These are phyloP conservation scores for Ypsolopha sequella DNA, from an alignment of 2,888 invertebrate genomes.

Conservation along the genomic window DNA sequence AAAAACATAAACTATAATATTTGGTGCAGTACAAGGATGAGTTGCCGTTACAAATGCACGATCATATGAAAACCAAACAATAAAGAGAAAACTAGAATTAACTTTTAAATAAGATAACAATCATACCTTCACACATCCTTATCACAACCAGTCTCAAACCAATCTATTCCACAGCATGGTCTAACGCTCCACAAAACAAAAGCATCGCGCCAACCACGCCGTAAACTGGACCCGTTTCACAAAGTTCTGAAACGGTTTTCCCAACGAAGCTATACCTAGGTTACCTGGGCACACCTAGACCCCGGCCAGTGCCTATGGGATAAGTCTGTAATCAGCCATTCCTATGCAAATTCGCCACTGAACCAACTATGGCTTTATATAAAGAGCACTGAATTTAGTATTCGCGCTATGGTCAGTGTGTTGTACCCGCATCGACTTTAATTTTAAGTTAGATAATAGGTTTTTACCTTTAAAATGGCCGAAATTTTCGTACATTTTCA, in stretches of 20 bases:
- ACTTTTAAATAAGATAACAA: too few species aligned
- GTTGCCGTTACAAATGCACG: too few species aligned
- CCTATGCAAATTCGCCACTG: constrained; percentile 63
- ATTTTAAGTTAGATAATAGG: too few species aligned
- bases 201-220: background rate
- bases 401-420: background rate
- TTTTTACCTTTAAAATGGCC: too few species aligned
- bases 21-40: too few species aligned
- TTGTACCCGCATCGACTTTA: too few species aligned
- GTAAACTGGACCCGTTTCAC: background rate
- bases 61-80: too few species aligned
- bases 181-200: background rate
- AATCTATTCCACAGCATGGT: constrained; percentile 9
- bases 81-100: too few species aligned
- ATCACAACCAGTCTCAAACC: too few species aligned
- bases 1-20: too few species aligned
- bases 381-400: constrained; percentile 16
- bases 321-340: constrained; percentile 64
- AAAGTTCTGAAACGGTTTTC: background rate
- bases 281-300: constrained; percentile 31
- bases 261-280: background rate
- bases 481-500: too few species aligned
- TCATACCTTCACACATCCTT: too few species aligned
- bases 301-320: constrained; percentile 44
- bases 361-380: constrained; percentile 65